Conservation (phyloP, 2,113 vertebrate species). For the Odontesthes bonariensis region DNA sequence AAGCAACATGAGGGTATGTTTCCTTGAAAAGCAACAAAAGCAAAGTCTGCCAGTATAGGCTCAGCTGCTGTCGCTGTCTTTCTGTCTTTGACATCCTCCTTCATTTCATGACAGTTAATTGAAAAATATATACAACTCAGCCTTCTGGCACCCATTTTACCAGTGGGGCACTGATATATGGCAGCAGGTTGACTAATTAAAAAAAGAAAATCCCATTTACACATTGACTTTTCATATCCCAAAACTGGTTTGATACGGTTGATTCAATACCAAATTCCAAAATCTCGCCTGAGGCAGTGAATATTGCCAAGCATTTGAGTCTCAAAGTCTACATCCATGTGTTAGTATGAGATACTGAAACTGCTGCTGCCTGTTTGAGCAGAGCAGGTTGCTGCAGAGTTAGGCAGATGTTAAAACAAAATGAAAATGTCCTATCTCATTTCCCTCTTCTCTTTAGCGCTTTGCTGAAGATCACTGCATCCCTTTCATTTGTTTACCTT, state of each 20-base stretch:
- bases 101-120: conserved; percentile 47
- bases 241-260: conserved; percentile 55
- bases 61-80: conserved; percentile 28
- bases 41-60: not conserved
- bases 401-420: conserved; percentile 65
- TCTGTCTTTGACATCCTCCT: conserved; percentile 12
- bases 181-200: conserved; percentile 63
- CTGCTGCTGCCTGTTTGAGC: conserved; percentile 47
- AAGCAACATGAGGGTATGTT: not conserved
- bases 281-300: conserved; percentile 69
- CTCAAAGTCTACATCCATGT: conserved; percentile 65
- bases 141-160: conserved; percentile 22
- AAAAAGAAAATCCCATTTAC: conserved; percentile 69
- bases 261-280: conserved; percentile 66
- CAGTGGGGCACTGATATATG: conserved; percentile 46
- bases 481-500: conserved; percentile 5
- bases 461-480: conserved; percentile 27
- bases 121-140: conserved; percentile 47
- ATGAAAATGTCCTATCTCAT: conserved; percentile 73
- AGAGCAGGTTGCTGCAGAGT: conserved; percentile 45
- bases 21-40: not conserved
- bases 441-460: conserved; percentile 44
- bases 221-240: conserved; percentile 58
- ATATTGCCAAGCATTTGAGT: conserved; percentile 60
- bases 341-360: conserved; percentile 41